phyloP scores from a whole-genome alignment of 2,888 invertebrate species.

The Limnephilus lunatus region DNA sequence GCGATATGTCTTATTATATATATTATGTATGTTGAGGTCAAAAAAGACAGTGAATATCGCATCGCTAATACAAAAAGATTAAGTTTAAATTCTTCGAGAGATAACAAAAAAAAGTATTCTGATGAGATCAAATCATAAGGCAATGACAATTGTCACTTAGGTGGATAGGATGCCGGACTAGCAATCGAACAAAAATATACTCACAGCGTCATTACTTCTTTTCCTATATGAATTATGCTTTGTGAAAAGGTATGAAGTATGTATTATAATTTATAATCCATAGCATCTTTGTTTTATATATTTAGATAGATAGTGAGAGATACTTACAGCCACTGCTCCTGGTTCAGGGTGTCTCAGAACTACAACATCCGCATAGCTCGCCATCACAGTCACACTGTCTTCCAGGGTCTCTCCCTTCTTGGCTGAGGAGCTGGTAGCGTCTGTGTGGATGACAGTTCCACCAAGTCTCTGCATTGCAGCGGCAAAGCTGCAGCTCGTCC shows the following conservation, averaged over 20 bases:
- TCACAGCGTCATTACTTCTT: background rate
- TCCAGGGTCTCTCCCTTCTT: constrained; percentile 98
- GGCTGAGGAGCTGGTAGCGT: constrained; percentile 93
- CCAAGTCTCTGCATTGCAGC: constrained; percentile 98
- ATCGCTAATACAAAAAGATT: background rate
- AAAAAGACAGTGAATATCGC: background rate
- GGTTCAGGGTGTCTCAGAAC: constrained; percentile 96
- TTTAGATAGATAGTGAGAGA: background rate
- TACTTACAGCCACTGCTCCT: constrained; percentile 90
- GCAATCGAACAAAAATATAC: background rate
- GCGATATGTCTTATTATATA: too few relatives aligned
- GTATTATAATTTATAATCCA: too few relatives aligned
- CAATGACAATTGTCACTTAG: background rate
- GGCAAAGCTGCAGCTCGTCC: constrained; percentile 96
- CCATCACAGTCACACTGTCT: constrained; percentile 90
- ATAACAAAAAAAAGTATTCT: background rate
- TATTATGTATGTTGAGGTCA: too few relatives aligned
- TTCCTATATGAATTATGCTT: background rate
- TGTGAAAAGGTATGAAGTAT: background rate
- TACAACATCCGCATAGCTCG: constrained; percentile 95
- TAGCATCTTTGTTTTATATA: background rate
- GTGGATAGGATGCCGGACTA: background rate
- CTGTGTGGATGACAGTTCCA: constrained; percentile 93
- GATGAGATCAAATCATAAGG: background rate
- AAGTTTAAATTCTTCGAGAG: background rate